Percentiles rank a stretch among this genome's conserved stretches.
These are phyloP conservation scores for Lasioglossum vierecki DNA, from an alignment of 2,888 invertebrate species.

Conservation along the genomic window DNA sequence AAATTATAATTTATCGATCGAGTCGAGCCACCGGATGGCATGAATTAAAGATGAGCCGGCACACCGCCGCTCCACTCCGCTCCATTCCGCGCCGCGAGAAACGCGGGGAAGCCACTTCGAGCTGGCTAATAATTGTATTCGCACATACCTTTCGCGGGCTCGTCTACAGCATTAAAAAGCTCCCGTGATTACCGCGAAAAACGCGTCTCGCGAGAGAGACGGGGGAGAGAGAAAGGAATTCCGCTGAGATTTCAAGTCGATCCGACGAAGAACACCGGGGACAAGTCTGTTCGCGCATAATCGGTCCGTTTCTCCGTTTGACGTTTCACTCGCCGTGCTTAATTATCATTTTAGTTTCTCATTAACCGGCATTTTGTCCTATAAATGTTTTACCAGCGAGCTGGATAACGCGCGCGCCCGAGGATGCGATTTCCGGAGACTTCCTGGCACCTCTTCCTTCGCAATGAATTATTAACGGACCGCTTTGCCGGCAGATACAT, in stretches of 20 bases:
- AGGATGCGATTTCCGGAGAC: constrained; percentile 1
- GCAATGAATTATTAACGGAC: constrained; percentile 20
- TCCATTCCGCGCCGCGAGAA: constrained; percentile 63
- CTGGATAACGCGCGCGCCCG: background rate
- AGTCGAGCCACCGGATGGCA: constrained; percentile 80
- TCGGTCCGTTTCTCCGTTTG: constrained; percentile 13
- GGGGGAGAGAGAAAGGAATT: constrained; percentile 4
- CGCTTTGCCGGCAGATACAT: background rate
- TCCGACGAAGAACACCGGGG: constrained; percentile 29
- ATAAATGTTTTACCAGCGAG: constrained; percentile 28
- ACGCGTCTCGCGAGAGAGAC: constrained; percentile 4
- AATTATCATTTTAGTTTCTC: constrained; percentile 20
- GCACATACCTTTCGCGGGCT: constrained; percentile 68
- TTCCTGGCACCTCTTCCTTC: constrained; percentile 17
- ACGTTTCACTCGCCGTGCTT: constrained; percentile 20
- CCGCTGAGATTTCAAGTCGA: constrained; percentile 27
- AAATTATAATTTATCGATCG: constrained; percentile 83
- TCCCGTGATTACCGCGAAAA: constrained; percentile 54
- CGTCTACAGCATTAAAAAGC: constrained; percentile 64
- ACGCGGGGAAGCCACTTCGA: constrained; percentile 78
- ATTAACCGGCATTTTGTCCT: constrained; percentile 18
- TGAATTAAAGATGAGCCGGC: constrained; percentile 83
- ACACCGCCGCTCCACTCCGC: constrained; percentile 61
- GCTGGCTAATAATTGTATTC: constrained; percentile 80
- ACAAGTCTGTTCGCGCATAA: background rate